Evolutionary conservation across 2,888 invertebrate genomes (phyloP), one percentile per base, ranked within the genome.

Genomic region (Melanostoma mellinum): DNA sequence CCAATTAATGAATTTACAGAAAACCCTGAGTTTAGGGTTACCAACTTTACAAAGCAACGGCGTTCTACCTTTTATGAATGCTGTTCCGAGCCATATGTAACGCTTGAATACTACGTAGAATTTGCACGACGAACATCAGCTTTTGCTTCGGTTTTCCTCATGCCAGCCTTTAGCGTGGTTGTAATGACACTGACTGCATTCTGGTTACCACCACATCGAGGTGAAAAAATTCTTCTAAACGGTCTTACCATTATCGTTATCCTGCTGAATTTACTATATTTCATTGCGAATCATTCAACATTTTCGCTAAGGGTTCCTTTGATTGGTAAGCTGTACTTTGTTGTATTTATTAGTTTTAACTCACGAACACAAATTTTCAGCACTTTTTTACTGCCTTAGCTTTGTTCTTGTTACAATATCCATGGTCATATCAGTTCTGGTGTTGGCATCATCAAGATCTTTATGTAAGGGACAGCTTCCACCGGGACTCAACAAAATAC

Each of bases 201-300:
- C 88, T 94, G 94, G 94, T 87, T 95, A 56, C 94, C 95, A 0
- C 94, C 94, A 0, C 93, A 93, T 86, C 93, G 94, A 86, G 94
- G 93, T 10, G 94, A 94, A 88, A 94, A 95, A 89, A 92, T 95
- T 32, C 89, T 93, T 9, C 88, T 94, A 20, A 94, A 93, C 86
- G 93, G 93, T 5, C 91, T 93, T 65, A 93, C 93, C 6, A 92
- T 93, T 9, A 88, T 95, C 0, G 92, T 94, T 56, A 93, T 94
- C 61, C 91, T 92, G 32, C 88, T 94, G 68, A 93, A 93, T 87
- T 90, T 94, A 86, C 88, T 94, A 77, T 94, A 93, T 88, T 94
- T 94, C 87, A 92, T 93, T 0, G 91, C 92, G 56, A 93, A 92
- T 68, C 85, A 91, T 40, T 90, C 90, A 1, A 86, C 89, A 4